Conservation (phyloP, 2,888 invertebrate genomes). For the Heteropelma amictum region DNA sequence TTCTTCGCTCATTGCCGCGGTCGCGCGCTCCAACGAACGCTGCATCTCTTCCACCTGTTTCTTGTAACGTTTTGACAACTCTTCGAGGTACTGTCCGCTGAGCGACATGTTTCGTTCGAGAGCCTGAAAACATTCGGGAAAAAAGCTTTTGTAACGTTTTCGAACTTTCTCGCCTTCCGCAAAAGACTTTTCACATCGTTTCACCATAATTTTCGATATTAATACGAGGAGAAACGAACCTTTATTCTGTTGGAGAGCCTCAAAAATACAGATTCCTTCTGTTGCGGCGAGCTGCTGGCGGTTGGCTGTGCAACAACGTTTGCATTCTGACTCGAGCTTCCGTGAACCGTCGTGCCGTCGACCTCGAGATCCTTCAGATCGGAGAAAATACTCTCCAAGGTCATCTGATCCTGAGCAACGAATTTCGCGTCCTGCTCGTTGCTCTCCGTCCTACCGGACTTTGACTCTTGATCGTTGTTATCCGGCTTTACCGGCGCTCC, state of each 20-base stretch:
- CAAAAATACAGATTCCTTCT: constrained; percentile 97
- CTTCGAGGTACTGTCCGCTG: constrained; percentile 97
- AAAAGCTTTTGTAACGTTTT: background rate
- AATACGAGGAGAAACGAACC: constrained; percentile 78
- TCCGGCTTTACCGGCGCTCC: constrained; percentile 50
- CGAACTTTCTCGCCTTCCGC: too few species aligned
- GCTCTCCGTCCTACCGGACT: constrained; percentile 21
- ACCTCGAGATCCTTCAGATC: constrained; percentile 75
- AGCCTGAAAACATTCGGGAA: constrained; percentile 81
- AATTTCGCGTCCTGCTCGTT: constrained; percentile 65
- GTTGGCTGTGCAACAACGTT: constrained; percentile 75
- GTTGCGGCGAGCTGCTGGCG: constrained; percentile 76
- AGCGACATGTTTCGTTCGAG: constrained; percentile 98
- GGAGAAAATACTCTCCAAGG: constrained; percentile 73
- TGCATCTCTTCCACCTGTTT: constrained; percentile 98
- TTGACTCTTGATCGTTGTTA: constrained; percentile 42
- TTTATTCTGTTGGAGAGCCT: constrained; percentile 97
- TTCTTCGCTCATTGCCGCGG: constrained; percentile 86
- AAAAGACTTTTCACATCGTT: background rate
- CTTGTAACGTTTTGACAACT: constrained; percentile 95
- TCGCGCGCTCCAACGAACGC: constrained; percentile 88
- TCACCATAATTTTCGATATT: too few species aligned
- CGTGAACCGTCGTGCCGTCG: constrained; percentile 61
- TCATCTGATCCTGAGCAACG: constrained; percentile 69
- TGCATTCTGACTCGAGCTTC: constrained; percentile 73